phyloP scores from a whole-genome alignment of 2,113 vertebrate species.

The Vombatus ursinus region DNA sequence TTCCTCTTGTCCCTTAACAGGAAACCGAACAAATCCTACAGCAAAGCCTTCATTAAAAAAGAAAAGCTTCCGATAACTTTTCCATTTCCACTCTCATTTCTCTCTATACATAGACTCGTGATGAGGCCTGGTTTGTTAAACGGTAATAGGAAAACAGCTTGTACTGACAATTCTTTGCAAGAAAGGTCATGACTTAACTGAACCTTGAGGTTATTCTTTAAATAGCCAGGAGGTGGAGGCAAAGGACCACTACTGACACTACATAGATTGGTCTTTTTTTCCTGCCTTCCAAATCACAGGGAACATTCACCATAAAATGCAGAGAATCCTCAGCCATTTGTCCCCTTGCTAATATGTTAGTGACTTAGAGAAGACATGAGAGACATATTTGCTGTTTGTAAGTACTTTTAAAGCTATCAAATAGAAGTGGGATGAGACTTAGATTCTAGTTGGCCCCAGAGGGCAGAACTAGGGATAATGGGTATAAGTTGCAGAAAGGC shows the following conservation, averaged over 20 bases:
- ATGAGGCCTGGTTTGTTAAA: neutral
- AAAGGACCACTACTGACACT: conserved; percentile 13
- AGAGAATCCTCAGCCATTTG: neutral
- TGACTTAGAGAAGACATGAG: neutral
- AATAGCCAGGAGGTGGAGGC: conserved; percentile 65
- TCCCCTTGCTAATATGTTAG: neutral
- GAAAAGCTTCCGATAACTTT: neutral
- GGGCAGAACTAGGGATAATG: neutral
- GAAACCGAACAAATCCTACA: neutral
- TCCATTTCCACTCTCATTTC: neutral
- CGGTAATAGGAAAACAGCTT: neutral
- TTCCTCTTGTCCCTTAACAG: neutral
- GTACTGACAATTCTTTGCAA: neutral
- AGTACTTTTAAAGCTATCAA: neutral
- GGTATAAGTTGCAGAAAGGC: neutral
- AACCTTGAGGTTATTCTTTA: neutral
- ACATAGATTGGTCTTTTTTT: neutral
- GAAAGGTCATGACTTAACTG: neutral
- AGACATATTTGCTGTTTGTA: neutral
- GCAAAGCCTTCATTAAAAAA: neutral
- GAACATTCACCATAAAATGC: neutral
- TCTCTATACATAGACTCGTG: neutral
- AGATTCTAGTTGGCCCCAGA: neutral
- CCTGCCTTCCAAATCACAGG: neutral
- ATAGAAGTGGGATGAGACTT: neutral